Evolutionary conservation across 2,113 vertebrate genomes (phyloP), one percentile per base, ranked within the genome.

Genomic region (Cyprinodon brontotheroides): DNA sequence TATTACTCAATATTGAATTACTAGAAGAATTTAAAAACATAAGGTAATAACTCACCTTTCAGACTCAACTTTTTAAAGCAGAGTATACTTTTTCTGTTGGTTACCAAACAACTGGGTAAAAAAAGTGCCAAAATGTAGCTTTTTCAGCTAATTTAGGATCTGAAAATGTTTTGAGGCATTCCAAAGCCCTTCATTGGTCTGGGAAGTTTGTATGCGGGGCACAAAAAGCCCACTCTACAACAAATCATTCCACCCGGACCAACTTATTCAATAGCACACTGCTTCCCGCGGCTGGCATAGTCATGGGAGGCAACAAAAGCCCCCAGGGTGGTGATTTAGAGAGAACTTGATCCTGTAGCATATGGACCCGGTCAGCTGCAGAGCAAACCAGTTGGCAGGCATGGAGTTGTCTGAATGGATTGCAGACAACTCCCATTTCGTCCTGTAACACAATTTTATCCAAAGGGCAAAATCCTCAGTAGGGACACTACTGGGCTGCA

Each of bases 341-440:
- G 75, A 1, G 79, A 92, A 87, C 77, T 76, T 87, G 85, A 84
- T 86, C 85, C 84, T 67, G 40, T 22, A 89, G 74, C 87, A 85
- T 81, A 83, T 89, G 84, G 47, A 69, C 68, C 69, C 76, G 17
- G 61, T 82, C 82, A 68, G 69, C 10, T 39, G 57, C 36, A 37
- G 38, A 41, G 37, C 43, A 79, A 79, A 11, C 62, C 76, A 72
- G 74, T 22, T 53, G 75, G 63, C 61, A 50, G 70, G 66, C 39
- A 65, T 65, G 57, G 50, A 62, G 72, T 15, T 3, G 29, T 29
- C 29, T 29, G 29, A 29, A 29, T 29, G 29, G 29, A 29, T 29
- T 29, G 29, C 29, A 29, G 29, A 2, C 29, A 29, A 29, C 29
- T 29, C 29, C 29, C 29, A 29, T 29, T 29, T 29, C 29, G 29